Percentiles rank a stretch among this genome's conserved stretches.
Evolutionary conservation across 2,888 invertebrate species (phyloP).

Genomic region (Tenthredo mesomela): DNA sequence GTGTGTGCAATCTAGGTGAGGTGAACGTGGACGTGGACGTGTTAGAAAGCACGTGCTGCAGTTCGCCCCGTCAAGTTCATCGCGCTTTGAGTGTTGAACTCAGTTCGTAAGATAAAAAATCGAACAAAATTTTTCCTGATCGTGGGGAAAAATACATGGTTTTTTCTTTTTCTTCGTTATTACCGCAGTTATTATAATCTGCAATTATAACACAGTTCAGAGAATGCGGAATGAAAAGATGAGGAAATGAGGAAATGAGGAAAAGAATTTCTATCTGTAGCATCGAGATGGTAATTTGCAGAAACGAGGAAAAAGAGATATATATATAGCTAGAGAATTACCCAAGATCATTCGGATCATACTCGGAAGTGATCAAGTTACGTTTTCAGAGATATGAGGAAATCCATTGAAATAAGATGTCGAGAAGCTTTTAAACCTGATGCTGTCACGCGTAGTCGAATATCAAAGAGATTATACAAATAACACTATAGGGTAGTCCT

Average conservation of each 20-base stretch:
- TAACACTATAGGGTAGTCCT: too few relatives aligned
- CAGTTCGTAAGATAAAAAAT: neutral
- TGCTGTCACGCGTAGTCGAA: neutral
- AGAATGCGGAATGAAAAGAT: neutral
- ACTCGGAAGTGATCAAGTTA: neutral
- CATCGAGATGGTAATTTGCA: neutral
- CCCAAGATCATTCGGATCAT: neutral
- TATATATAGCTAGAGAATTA: neutral
- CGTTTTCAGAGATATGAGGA: neutral
- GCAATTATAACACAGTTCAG: neutral
- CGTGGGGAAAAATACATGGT: neutral
- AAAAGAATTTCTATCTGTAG: neutral
- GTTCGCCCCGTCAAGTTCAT: neutral
- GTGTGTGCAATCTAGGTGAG: neutral
- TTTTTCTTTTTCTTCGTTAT: neutral
- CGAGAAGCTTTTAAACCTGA: neutral
- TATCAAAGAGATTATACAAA: neutral
- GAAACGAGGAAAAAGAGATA: neutral
- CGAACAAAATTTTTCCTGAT: neutral
- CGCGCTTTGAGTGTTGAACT: too few relatives aligned
- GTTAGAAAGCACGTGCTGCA: slow-evolving; percentile 19
- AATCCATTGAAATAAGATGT: neutral
- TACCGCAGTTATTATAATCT: neutral
- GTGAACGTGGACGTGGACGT: slow-evolving; percentile 30
- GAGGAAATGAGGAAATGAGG: neutral